Percentiles rank a stretch among this genome's conserved stretches.
phyloP scores from a whole-genome alignment of 2,888 invertebrate genomes.

The Caenorhabditis afra region DNA sequence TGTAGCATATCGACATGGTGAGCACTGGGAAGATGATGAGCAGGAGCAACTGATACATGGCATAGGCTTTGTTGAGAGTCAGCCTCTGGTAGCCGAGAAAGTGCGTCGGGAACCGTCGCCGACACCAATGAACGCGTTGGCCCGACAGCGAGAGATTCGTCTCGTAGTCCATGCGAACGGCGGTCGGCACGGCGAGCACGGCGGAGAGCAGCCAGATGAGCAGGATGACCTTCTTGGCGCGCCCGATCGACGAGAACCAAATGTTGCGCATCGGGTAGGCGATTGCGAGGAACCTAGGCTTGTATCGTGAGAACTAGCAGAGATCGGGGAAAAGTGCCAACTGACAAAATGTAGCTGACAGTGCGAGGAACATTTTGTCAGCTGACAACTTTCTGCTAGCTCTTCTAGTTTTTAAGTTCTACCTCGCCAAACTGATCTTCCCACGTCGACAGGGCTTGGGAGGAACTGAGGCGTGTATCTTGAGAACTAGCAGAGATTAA shows the following conservation, averaged over 20 bases:
- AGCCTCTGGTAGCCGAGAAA: constrained; percentile 55
- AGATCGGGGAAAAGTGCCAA: no score
- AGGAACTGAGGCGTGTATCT: no score
- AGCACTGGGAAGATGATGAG: constrained; percentile 85
- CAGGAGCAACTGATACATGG: constrained; percentile 82
- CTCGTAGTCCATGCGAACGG: constrained; percentile 84
- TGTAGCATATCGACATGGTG: constrained; percentile 86
- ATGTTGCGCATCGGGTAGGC: constrained; percentile 86
- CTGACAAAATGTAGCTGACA: no score
- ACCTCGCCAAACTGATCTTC: no score
- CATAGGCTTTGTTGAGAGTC: constrained; percentile 65
- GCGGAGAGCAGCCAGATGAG: constrained; percentile 85
- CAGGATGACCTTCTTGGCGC: constrained; percentile 84
- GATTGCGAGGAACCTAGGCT: constrained; percentile 86
- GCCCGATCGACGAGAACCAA: constrained; percentile 85
- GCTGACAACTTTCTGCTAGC: no score
- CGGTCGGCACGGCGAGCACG: constrained; percentile 84
- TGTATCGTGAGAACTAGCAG: background rate
- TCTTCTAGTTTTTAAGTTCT: no score
- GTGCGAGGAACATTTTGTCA: no score
- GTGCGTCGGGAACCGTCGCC: constrained; percentile 59
- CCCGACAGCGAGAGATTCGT: constrained; percentile 57
- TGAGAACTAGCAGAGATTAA: background rate
- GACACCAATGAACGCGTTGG: constrained; percentile 67
- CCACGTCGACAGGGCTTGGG: no score